Evolutionary conservation across 2,113 vertebrate species (phyloP).

Genomic region (Phasianus colchicus): DNA sequence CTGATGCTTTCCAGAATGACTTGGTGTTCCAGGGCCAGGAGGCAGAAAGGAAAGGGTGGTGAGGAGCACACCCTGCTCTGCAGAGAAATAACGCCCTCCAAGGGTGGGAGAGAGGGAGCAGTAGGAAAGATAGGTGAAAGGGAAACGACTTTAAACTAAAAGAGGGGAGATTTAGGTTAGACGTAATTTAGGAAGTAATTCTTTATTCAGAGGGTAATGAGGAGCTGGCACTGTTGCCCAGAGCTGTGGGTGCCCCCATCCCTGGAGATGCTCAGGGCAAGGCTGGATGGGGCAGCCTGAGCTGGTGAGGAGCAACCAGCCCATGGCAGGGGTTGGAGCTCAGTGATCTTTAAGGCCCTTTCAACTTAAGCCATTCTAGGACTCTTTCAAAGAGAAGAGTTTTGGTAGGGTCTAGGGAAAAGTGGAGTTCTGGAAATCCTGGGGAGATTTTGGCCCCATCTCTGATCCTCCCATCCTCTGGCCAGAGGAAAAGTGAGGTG

Average conservation of each 20-base stretch:
- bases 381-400: neutral
- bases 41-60: neutral
- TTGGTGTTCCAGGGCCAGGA: neutral
- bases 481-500: neutral
- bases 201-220: too few relatives aligned
- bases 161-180: too few relatives aligned
- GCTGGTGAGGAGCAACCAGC: too few relatives aligned
- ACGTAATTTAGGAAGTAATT: too few relatives aligned
- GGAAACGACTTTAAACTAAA: neutral
- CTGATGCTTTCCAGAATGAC: neutral
- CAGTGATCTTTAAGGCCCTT: too few relatives aligned
- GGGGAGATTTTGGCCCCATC: neutral
- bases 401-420: neutral
- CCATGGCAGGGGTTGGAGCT: too few relatives aligned
- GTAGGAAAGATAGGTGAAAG: neutral
- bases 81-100: accelerated
- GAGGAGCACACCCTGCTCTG: neutral
- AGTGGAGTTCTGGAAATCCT: neutral
- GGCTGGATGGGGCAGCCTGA: too few relatives aligned
- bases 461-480: too few relatives aligned
- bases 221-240: too few relatives aligned
- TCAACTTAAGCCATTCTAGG: too few relatives aligned
- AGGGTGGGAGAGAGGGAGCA: neutral
- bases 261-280: too few relatives aligned
- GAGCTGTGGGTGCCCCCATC: too few relatives aligned